Percentiles rank a stretch among this genome's conserved stretches.
Conservation (phyloP, 2,888 invertebrate genomes). For the Agrilus mali region DNA sequence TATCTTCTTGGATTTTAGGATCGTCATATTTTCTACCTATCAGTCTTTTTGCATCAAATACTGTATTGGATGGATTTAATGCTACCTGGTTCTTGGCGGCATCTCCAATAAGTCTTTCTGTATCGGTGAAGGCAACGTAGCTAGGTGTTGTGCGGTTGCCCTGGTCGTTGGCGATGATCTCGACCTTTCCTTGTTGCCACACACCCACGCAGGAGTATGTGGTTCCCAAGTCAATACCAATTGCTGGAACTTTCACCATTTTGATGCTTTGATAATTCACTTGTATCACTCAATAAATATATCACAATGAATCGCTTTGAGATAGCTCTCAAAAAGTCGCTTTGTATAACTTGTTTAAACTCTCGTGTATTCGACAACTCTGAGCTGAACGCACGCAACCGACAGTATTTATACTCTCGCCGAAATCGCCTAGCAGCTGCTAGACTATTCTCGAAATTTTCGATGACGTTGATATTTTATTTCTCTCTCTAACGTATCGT, state of each 20-base stretch:
- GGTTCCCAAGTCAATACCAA: slow-evolving; percentile 78
- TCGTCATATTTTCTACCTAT: slow-evolving; percentile 59
- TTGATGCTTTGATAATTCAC: slow-evolving; percentile 7
- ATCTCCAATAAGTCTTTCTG: slow-evolving; percentile 55
- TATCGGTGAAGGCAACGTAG: slow-evolving; percentile 61
- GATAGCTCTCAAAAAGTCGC: no score
- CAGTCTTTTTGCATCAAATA: slow-evolving; percentile 48
- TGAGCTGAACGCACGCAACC: no score
- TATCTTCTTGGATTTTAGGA: slow-evolving; percentile 56
- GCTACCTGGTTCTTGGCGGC: slow-evolving; percentile 61
- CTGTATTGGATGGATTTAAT: slow-evolving; percentile 61
- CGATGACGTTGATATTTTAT: no score
- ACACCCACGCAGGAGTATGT: slow-evolving; percentile 80
- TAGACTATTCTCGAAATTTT: no score
- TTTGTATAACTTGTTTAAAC: no score
- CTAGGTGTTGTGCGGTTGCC: slow-evolving; percentile 63
- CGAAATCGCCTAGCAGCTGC: no score
- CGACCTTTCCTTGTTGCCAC: slow-evolving; percentile 68
- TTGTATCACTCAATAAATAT: background rate
- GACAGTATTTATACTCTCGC: no score
- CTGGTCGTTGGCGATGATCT: slow-evolving; percentile 56
- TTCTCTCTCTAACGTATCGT: no score
- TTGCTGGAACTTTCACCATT: slow-evolving; percentile 38
- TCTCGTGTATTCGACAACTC: no score
- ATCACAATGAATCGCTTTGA: no score